Base-by-base conservation (phyloP, 2,888 invertebrate species). In the Drosophila affinis region DNA sequence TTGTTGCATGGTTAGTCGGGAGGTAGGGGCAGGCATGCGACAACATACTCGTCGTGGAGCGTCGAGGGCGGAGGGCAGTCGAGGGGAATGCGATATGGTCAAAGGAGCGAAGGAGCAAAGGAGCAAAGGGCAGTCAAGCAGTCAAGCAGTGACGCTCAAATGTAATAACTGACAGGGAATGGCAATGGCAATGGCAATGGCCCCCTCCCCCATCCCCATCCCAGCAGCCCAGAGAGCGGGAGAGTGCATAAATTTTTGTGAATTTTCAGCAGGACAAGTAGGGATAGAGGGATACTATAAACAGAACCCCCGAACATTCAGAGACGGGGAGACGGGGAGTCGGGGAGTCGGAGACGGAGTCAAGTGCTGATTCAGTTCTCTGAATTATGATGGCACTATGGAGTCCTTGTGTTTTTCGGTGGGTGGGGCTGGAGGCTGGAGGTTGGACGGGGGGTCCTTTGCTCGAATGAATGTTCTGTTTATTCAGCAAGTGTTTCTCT, bases 241-340 rank as follows among this genome's bases (percentile, higher is more conserved):
- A 75, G 69, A 81, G 85, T 81, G 81, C 80, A 81, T 81, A 81
- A 81, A 81, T 81, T 81, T 55, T 67, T 51, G 67, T 45, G 76
- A 62, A 69, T 62, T 72, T 67, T 46, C 52, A 83, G 72, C 72
- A 81, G 73, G 54, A 75, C 60, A 75, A 76, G 45, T 44, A 59
- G 47, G 29, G 27, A 14, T 34, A 55, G 34, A 59, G 47, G 29
- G 27, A 14, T 34, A 55, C 44, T 54, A 47, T 52, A 77, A 73
- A 53, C 62, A 62, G 59, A 34, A 71, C 70, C 52, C 46, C 64
- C 21, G 21, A 48, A 47, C 34, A 52, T 47, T n/a, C 18, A 18
- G n/a, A 24, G 60, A 45, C 27, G 18, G 2, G 17, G 52, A 52
- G 52, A 12, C 10, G 32, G 10, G 12, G n/a, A 24, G 60, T 32